Percentiles rank a stretch among this genome's conserved stretches.
Evolutionary conservation across 2,888 invertebrate species (phyloP).

Genomic region (Eupithecia tripunctaria): DNA sequence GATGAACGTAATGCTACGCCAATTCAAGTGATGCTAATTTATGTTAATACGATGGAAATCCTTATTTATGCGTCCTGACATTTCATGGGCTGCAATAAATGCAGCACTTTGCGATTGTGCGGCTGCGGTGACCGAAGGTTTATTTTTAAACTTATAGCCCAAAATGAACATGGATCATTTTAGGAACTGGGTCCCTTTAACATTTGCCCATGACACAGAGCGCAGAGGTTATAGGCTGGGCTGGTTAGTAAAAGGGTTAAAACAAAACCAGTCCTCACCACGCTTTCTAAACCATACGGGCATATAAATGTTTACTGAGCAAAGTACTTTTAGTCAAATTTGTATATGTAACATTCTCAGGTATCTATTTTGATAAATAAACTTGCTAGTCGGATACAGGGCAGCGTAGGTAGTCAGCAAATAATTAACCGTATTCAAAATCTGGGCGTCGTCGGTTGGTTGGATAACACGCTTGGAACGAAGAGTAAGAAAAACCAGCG

Average conservation of each 20-base stretch:
- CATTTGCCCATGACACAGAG: not conserved
- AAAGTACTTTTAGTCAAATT: not conserved
- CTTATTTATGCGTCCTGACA: constrained; percentile 10
- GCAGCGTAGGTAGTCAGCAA: constrained; percentile 12
- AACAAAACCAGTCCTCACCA: not conserved
- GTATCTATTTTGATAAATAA: not conserved
- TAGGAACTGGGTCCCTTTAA: not conserved
- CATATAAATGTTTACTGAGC: not conserved
- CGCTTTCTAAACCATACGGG: not conserved
- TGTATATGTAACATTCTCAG: not conserved
- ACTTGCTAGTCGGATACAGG: not conserved
- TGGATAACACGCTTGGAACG: constrained; percentile 12
- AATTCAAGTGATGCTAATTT: constrained; percentile 18
- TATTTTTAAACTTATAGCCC: not conserved
- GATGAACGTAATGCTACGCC: constrained; percentile 20
- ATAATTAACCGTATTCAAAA: constrained; percentile 30
- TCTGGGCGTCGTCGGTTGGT: constrained; percentile 20
- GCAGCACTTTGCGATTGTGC: not conserved
- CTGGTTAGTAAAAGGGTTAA: not conserved
- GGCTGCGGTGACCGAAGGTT: not conserved
- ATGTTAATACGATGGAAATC: constrained; percentile 16
- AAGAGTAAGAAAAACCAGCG: not conserved
- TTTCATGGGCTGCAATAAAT: constrained; percentile 8
- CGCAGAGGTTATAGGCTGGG: no score
- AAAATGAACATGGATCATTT: not conserved